A percentile compares a stretch with the other conserved stretches of the same genome.
phyloP scores from a whole-genome alignment of 1,140 invertebrate genomes.

The Mamestra configurata region DNA sequence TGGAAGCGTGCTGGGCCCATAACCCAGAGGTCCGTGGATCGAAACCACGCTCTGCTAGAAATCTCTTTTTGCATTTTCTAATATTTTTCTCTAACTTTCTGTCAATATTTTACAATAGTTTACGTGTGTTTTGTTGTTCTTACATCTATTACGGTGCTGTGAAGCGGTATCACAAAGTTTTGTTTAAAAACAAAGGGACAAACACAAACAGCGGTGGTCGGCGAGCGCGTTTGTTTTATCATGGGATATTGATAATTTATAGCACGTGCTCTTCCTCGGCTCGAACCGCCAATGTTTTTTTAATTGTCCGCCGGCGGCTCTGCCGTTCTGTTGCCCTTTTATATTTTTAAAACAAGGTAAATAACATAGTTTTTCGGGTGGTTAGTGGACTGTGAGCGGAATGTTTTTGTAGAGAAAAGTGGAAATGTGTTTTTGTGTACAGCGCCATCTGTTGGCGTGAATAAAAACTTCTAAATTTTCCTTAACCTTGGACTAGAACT shows the following conservation, averaged over 20 bases:
- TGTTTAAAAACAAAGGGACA: slow-evolving; percentile 76
- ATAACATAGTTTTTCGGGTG: slow-evolving; percentile 40
- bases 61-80: slow-evolving; percentile 35
- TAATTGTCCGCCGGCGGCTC: slow-evolving; percentile 58
- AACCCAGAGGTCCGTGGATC: slow-evolving; percentile 78
- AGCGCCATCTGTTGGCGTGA: slow-evolving; percentile 32
- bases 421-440: background rate
- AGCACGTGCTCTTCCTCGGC: slow-evolving; percentile 68
- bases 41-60: slow-evolving; percentile 77
- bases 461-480: background rate
- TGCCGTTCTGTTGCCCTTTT: slow-evolving; percentile 35
- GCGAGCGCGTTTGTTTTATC: slow-evolving; percentile 78
- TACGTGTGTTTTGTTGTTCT: background rate
- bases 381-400: background rate
- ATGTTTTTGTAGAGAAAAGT: slow-evolving; percentile 21
- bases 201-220: slow-evolving; percentile 68
- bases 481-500: background rate
- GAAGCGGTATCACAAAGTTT: slow-evolving; percentile 64
- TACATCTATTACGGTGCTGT: slow-evolving; percentile 43
- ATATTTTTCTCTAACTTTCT: slow-evolving; percentile 28
- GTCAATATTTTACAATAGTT: slow-evolving; percentile 1
- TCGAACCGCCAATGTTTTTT: slow-evolving; percentile 64
- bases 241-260: slow-evolving; percentile 86
- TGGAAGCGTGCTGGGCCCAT: slow-evolving; percentile 76
- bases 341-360: slow-evolving; percentile 60